Evolutionary conservation across 1,140 invertebrate species (phyloP).

Genomic region (Halyomorpha halys): DNA sequence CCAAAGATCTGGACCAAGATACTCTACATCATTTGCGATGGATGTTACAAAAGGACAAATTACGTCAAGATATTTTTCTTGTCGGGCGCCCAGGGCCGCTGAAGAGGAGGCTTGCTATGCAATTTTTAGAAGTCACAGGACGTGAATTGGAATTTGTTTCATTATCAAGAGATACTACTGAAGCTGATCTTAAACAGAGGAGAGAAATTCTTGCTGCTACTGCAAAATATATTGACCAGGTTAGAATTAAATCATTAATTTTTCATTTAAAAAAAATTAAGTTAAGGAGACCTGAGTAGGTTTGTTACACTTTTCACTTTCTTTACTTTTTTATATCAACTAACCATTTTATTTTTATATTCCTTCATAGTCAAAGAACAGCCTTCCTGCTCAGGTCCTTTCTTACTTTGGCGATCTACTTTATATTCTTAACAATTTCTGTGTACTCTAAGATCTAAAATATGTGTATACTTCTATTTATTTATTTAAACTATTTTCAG

Average conservation of each 20-base stretch:
- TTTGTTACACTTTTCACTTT: no score
- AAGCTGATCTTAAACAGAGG: constrained; percentile 91
- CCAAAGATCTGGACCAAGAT: constrained; percentile 52
- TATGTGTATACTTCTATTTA: no score
- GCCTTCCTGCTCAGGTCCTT: no score
- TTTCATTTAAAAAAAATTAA: no score
- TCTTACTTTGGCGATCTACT: no score
- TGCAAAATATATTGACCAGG: constrained; percentile 89
- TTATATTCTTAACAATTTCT: no score
- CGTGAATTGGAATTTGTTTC: constrained; percentile 88
- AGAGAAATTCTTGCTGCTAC: constrained; percentile 80
- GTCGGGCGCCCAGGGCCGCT: constrained; percentile 79
- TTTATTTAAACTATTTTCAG: no score
- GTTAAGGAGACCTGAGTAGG: no score
- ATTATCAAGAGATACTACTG: constrained; percentile 89
- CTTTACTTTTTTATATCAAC: no score
- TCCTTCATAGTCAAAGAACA: no score
- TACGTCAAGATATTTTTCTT: constrained; percentile 92
- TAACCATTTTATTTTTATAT: no score
- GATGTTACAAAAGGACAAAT: constrained; percentile 87
- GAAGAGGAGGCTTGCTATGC: constrained; percentile 67
- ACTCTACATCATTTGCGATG: constrained; percentile 74
- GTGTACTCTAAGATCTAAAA: no score
- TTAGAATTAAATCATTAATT: constrained; percentile 34
- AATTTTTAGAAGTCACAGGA: constrained; percentile 78